phyloP scores from a whole-genome alignment of 2,888 invertebrate species.

The Rotaria macrura region DNA sequence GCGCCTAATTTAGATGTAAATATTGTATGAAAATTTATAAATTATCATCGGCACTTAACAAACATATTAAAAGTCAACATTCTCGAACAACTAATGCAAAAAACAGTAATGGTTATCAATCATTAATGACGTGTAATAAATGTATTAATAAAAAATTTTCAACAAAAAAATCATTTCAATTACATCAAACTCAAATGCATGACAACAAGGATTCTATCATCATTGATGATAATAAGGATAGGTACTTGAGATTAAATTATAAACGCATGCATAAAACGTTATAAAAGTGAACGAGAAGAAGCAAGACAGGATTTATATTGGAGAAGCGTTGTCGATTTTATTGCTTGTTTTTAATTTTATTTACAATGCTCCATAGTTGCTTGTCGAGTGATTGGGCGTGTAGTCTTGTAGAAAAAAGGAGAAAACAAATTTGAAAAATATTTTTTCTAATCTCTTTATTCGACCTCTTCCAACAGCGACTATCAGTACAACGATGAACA shows the following conservation, averaged over 20 bases:
- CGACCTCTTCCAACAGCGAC: not conserved
- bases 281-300: not conserved
- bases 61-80: not conserved
- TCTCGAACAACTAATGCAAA: not conserved
- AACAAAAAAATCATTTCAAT: not conserved
- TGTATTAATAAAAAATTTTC: not conserved
- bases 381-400: not conserved
- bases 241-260: not conserved
- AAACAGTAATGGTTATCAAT: not conserved
- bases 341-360: not conserved
- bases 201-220: not conserved
- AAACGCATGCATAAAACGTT: not conserved
- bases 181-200: not conserved
- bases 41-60: not conserved
- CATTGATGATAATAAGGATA: not conserved
- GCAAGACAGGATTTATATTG: too few relatives aligned
- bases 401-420: not conserved
- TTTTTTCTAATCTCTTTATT: not conserved
- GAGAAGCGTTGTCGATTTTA: not conserved
- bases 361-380: not conserved
- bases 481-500: not conserved
- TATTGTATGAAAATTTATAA: not conserved
- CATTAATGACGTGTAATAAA: slow-evolving; percentile 8
- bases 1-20: not conserved
- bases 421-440: not conserved